phyloP scores from a whole-genome alignment of 2,113 vertebrate species.

The Propithecus coquereli region DNA sequence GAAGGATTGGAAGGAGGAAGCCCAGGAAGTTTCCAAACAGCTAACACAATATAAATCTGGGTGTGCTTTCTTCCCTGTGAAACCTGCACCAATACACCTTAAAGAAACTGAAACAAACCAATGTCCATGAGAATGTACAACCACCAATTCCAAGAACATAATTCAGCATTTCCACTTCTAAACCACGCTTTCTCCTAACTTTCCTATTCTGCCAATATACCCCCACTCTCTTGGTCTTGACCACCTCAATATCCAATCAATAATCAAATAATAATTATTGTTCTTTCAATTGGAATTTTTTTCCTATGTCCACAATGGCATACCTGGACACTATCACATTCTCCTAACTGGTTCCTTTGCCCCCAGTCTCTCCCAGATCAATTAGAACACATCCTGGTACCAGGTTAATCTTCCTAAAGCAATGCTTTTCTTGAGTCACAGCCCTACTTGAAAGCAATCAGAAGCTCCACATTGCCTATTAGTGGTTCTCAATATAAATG shows the following conservation, averaged over 20 bases:
- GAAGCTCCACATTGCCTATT: not conserved
- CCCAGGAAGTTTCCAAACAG: not conserved
- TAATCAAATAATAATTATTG: not conserved
- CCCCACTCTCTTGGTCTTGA: not conserved
- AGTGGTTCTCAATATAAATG: not conserved
- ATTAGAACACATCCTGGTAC: not conserved
- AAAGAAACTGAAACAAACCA: not conserved
- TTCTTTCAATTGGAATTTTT: not conserved
- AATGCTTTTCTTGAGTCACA: not conserved
- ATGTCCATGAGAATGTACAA: not conserved
- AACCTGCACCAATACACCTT: not conserved
- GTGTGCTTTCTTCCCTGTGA: not conserved
- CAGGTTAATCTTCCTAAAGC: not conserved
- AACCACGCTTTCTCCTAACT: not conserved
- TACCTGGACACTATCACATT: not conserved
- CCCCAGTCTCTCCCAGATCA: not conserved
- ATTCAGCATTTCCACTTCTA: not conserved
- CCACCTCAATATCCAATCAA: not conserved
- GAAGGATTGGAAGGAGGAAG: not conserved
- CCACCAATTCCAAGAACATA: not conserved
- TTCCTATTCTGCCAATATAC: not conserved
- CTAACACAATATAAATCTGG: not conserved
- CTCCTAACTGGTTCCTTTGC: not conserved
- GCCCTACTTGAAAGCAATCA: not conserved
- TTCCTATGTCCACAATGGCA: not conserved